phyloP scores from a whole-genome alignment of 2,113 vertebrate species.

The Seriola dumerili region DNA sequence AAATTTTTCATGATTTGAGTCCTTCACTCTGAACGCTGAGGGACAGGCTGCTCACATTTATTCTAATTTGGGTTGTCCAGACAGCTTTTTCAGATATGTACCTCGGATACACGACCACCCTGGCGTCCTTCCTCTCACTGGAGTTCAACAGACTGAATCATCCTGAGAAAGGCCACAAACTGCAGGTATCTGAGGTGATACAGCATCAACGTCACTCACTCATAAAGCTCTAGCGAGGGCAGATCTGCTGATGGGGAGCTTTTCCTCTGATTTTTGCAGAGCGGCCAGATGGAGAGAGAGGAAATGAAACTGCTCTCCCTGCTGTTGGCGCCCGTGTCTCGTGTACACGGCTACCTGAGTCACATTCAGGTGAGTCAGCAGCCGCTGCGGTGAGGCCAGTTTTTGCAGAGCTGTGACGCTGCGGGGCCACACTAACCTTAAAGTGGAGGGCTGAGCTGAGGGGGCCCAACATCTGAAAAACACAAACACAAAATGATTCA shows the following conservation, averaged over 20 bases:
- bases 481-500: not conserved
- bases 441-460: too few species aligned
- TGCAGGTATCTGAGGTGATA: conserved; percentile 58
- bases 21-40: fast-evolving
- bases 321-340: conserved; percentile 79
- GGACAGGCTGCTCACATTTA: not conserved
- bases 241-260: not conserved
- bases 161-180: conserved; percentile 44
- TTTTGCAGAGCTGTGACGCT: not conserved
- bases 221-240: fast-evolving
- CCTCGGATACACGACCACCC: conserved; percentile 75
- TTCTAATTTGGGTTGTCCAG: conserved; percentile 62
- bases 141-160: conserved; percentile 68
- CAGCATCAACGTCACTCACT: not conserved
- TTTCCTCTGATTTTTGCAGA: conserved; percentile 45
- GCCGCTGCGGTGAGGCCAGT: not conserved
- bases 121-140: conserved; percentile 78
- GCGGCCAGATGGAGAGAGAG: conserved; percentile 70
- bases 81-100: conserved; percentile 81
- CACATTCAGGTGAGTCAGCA: conserved; percentile 81
- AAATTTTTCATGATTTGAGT: not conserved
- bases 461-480: not conserved
- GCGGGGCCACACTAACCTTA: not conserved
- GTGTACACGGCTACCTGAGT: conserved; percentile 82
- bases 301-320: conserved; percentile 79